These are phyloP conservation scores for Meliscaeva auricollis DNA, from an alignment of 2,888 invertebrate genomes.

Conservation along the genomic window DNA sequence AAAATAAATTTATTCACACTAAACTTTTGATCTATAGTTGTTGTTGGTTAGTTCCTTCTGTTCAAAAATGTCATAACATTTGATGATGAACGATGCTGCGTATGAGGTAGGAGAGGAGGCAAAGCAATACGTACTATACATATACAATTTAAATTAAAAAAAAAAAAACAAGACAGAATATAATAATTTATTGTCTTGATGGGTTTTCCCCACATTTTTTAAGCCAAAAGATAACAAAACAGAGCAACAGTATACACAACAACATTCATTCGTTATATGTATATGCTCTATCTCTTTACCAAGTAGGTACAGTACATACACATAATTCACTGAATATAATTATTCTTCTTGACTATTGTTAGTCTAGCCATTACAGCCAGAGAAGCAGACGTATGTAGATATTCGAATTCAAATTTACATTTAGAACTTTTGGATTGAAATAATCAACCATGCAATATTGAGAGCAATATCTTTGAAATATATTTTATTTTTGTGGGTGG, in stretches of 20 bases:
- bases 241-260: slow-evolving; percentile 65
- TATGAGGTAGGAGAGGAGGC: neutral
- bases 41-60: no score
- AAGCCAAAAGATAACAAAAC: slow-evolving; percentile 72
- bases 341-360: slow-evolving; percentile 22
- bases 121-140: neutral
- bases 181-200: slow-evolving; percentile 49
- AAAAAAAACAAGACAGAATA: slow-evolving; percentile 38
- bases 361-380: slow-evolving; percentile 33
- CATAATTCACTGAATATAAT: slow-evolving; percentile 15
- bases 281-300: neutral
- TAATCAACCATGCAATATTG: neutral
- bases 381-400: slow-evolving; percentile 31
- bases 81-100: neutral
- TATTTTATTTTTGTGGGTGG: neutral
- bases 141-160: slow-evolving; percentile 58
- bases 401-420: slow-evolving; percentile 15
- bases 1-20: slow-evolving; percentile 22
- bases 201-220: slow-evolving; percentile 74
- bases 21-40: neutral
- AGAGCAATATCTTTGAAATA: slow-evolving; percentile 25
- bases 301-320: neutral
- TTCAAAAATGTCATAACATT: slow-evolving; percentile 54
- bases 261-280: slow-evolving; percentile 14
- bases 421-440: neutral